These are phyloP conservation scores for Chrysolina americana DNA, from an alignment of 2,888 invertebrate genomes.

Conservation along the genomic window DNA sequence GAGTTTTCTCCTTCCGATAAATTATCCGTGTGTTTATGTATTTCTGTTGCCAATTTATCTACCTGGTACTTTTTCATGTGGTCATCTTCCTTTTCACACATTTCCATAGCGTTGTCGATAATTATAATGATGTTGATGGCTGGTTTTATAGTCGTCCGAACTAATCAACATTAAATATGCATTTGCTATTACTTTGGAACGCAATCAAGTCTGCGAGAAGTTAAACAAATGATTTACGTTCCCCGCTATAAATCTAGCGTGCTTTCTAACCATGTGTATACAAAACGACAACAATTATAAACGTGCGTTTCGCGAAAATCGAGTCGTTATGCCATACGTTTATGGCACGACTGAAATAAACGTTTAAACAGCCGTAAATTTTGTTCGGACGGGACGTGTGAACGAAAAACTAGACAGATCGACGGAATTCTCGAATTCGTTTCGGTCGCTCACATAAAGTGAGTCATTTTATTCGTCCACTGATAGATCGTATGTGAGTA, in stretches of 20 bases:
- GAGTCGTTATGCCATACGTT: neutral
- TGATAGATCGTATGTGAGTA: too few relatives aligned
- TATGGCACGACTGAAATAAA: neutral
- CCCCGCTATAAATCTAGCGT: constrained; percentile 18
- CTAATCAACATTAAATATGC: neutral
- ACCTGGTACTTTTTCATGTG: too few relatives aligned
- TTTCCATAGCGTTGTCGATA: too few relatives aligned
- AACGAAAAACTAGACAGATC: neutral
- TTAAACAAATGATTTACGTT: constrained; percentile 30
- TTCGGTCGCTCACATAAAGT: neutral
- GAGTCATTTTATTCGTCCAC: neutral
- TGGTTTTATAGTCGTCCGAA: neutral
- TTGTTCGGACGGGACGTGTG: neutral
- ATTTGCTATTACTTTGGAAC: neutral
- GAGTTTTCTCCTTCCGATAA: too few relatives aligned
- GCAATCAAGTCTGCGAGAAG: neutral
- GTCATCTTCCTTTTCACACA: too few relatives aligned
- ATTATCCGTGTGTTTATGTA: too few relatives aligned
- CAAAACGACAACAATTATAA: constrained; percentile 11
- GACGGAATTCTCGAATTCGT: neutral
- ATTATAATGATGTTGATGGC: neutral
- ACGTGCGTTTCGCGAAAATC: constrained; percentile 21
- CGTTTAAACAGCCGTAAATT: neutral
- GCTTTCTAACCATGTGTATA: constrained; percentile 28
- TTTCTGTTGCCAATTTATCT: too few relatives aligned